Evolutionary conservation across 2,797 vertebrate genomes (phyloP).

Genomic region (Rhabdophis nuchalis): DNA sequence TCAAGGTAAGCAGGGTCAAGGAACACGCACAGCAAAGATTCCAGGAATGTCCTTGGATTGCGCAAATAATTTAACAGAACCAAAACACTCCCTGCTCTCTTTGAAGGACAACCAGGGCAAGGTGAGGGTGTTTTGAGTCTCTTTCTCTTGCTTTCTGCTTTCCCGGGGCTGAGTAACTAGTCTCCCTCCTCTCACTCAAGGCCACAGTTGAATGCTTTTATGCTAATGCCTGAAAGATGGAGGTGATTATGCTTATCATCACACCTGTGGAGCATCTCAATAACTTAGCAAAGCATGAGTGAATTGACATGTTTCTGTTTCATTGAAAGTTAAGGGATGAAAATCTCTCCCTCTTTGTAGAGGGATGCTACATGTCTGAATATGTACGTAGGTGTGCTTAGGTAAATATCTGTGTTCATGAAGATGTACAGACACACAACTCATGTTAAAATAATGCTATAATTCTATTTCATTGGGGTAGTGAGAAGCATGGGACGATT

Average conservation of each 20-base stretch:
- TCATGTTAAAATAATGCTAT: not conserved
- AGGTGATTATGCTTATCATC: not conserved
- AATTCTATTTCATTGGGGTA: not conserved
- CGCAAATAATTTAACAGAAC: not conserved
- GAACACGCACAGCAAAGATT: not conserved
- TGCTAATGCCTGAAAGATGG: not conserved
- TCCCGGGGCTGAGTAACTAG: not conserved
- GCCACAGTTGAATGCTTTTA: not conserved
- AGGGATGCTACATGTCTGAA: not conserved
- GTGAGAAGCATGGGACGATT: not conserved
- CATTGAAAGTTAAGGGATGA: not conserved
- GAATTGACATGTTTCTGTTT: constrained; percentile 18
- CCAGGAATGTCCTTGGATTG: not conserved
- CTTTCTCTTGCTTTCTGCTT: not conserved
- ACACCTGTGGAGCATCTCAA: not conserved
- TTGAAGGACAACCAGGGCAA: not conserved
- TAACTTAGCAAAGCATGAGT: not conserved
- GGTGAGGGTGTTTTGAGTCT: not conserved
- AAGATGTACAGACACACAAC: not conserved
- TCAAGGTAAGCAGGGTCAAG: not conserved
- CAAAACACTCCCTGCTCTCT: not conserved
- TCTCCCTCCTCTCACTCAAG: not conserved
- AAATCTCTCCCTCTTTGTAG: not conserved
- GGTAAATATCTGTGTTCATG: not conserved
- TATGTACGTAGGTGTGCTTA: not conserved